Conservation (phyloP, 1,140 invertebrate species). For the Dufourea novaeangliae region DNA sequence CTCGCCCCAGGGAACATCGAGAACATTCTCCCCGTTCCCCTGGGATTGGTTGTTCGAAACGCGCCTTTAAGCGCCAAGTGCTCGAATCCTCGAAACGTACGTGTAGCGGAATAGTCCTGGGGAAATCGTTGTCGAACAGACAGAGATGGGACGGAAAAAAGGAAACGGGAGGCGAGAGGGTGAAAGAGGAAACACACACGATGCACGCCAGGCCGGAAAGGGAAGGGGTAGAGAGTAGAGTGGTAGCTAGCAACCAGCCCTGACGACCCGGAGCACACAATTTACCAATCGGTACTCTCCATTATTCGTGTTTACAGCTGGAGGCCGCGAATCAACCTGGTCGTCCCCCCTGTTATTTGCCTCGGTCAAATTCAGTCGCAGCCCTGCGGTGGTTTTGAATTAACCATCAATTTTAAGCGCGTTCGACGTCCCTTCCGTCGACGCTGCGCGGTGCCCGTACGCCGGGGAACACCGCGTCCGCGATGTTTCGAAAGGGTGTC, state of each 20-base stretch:
- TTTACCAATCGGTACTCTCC: constrained; percentile 74
- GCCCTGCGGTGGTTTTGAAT: constrained; percentile 71
- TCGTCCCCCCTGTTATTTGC: constrained; percentile 67
- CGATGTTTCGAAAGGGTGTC: constrained; percentile 16
- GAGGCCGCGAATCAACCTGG: constrained; percentile 71
- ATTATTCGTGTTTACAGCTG: constrained; percentile 75
- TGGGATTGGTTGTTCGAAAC: neutral
- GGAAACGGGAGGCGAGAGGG: constrained; percentile 1
- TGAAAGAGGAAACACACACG: neutral
- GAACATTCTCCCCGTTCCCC: neutral
- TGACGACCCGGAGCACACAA: constrained; percentile 65
- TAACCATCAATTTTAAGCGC: constrained; percentile 72
- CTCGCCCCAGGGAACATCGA: neutral
- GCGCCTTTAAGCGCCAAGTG: neutral
- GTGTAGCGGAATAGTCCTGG: neutral
- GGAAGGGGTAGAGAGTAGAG: neutral
- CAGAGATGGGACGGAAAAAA: neutral
- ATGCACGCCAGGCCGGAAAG: too few relatives aligned
- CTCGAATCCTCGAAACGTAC: neutral
- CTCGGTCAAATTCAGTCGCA: constrained; percentile 69
- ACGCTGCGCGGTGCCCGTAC: neutral
- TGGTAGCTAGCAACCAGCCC: constrained; percentile 37
- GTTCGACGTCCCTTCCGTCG: constrained; percentile 52
- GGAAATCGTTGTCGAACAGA: too few relatives aligned
- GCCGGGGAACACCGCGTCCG: constrained; percentile 13